These are phyloP conservation scores for Dryomyza anilis DNA, from an alignment of 2,888 invertebrate genomes.

Conservation along the genomic window DNA sequence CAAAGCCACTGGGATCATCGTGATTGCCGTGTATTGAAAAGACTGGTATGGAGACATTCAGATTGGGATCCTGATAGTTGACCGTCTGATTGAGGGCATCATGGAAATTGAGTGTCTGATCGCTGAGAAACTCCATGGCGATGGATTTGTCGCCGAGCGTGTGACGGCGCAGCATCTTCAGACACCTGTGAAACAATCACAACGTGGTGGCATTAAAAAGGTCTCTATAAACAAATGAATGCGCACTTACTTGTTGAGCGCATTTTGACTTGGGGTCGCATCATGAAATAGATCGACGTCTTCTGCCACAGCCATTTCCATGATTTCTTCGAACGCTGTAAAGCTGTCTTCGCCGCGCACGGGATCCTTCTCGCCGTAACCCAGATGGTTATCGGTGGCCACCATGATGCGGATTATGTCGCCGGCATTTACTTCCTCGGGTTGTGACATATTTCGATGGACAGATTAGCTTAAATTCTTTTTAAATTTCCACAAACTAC, in stretches of 20 bases:
- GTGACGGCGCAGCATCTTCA: conserved; percentile 54
- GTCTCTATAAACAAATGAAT: background rate
- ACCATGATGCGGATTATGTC: conserved; percentile 79
- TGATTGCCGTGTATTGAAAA: conserved; percentile 99
- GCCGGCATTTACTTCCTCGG: conserved; percentile 52
- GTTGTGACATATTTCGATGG: conserved; percentile 39
- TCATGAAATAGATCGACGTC: conserved; percentile 95
- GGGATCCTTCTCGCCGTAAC: conserved; percentile 84
- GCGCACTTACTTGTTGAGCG: conserved; percentile 63
- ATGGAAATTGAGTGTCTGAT: conserved; percentile 80
- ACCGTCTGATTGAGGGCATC: conserved; percentile 71
- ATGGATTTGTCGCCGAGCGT: conserved; percentile 63
- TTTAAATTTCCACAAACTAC: too few species aligned
- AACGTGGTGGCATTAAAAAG: background rate
- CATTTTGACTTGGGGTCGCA: conserved; percentile 83
- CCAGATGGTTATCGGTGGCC: conserved; percentile 95
- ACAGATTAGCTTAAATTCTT: too few species aligned
- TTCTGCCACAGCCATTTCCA: conserved; percentile 75
- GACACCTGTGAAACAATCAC: conserved; percentile 56
- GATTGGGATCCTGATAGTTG: conserved; percentile 94
- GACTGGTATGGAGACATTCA: conserved; percentile 91
- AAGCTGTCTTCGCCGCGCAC: conserved; percentile 87
- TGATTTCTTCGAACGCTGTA: conserved; percentile 91
- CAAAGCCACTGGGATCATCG: conserved; percentile 85
- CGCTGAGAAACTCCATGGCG: conserved; percentile 80